A percentile compares a stretch with the other conserved stretches of the same genome.
Evolutionary conservation across 2,797 vertebrate genomes (phyloP).

Genomic region (Dipus sagitta): DNA sequence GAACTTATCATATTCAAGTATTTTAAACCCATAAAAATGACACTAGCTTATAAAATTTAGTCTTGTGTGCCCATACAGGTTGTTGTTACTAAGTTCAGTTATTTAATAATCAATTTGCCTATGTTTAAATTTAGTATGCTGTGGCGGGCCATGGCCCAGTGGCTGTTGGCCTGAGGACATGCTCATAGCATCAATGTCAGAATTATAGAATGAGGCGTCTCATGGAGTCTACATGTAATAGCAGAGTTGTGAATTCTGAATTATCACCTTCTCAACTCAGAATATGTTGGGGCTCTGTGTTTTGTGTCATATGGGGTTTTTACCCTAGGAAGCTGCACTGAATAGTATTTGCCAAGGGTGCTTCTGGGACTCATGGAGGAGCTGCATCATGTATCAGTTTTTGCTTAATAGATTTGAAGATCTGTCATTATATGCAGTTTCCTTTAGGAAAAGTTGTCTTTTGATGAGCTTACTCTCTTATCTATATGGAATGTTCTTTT

Average conservation of each 20-base stretch:
- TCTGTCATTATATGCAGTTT: not conserved
- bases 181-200: not conserved
- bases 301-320: not conserved
- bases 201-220: not conserved
- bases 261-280: not conserved
- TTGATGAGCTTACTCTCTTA: not conserved
- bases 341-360: not conserved
- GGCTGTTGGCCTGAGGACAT: not conserved
- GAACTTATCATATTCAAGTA: not conserved
- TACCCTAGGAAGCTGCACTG: not conserved
- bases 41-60: not conserved
- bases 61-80: slow-evolving; percentile 14
- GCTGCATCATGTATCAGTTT: not conserved
- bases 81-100: not conserved
- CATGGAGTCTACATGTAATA: not conserved
- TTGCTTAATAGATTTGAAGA: not conserved
- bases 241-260: not conserved
- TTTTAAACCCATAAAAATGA: slow-evolving; percentile 29
- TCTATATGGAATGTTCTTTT: slow-evolving; percentile 40
- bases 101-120: not conserved
- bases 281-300: not conserved
- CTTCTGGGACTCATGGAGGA: not conserved
- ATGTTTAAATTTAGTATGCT: not conserved
- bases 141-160: not conserved
- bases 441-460: slow-evolving; percentile 29